Percentiles rank a stretch among this genome's conserved stretches.
Evolutionary conservation across 2,113 vertebrate genomes (phyloP).

Genomic region (Mus spicilegus): DNA sequence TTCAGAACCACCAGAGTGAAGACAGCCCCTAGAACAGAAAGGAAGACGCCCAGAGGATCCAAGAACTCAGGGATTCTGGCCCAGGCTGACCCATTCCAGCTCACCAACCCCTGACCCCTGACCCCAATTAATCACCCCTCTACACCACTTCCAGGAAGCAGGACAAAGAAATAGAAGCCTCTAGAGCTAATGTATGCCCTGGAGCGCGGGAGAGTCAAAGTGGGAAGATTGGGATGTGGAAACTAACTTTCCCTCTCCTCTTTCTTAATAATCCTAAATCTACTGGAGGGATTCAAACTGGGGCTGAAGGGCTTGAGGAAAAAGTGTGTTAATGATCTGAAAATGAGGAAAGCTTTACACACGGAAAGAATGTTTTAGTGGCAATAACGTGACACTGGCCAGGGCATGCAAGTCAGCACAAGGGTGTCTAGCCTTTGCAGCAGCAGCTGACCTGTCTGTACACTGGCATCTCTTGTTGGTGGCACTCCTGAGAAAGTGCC

Average conservation of each 20-base stretch:
- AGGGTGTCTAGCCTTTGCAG: not conserved
- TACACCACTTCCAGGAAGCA: not conserved
- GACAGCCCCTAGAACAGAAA: conserved; percentile 85
- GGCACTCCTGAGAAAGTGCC: not conserved
- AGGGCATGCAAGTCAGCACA: not conserved
- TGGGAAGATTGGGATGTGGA: not conserved
- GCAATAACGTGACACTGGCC: not conserved
- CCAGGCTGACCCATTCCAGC: not conserved
- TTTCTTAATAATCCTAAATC: conserved; percentile 36
- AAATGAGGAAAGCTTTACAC: conserved; percentile 7
- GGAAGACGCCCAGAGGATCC: not conserved
- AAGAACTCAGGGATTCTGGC: not conserved
- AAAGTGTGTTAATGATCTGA: conserved; percentile 24
- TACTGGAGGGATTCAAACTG: not conserved
- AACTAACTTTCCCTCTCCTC: not conserved
- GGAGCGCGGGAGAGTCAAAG: not conserved
- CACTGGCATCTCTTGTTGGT: not conserved
- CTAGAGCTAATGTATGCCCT: not conserved
- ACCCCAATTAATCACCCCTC: not conserved
- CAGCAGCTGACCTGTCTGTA: conserved; percentile 2
- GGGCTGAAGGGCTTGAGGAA: not conserved
- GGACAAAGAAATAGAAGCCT: conserved; percentile 25
- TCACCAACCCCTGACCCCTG: not conserved
- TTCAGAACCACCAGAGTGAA: conserved; percentile 87
- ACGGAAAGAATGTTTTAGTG: not conserved